Evolutionary conservation across 2,888 invertebrate genomes (phyloP), one percentile per base, ranked within the genome.

Genomic region (Xestobium rufovillosum): DNA sequence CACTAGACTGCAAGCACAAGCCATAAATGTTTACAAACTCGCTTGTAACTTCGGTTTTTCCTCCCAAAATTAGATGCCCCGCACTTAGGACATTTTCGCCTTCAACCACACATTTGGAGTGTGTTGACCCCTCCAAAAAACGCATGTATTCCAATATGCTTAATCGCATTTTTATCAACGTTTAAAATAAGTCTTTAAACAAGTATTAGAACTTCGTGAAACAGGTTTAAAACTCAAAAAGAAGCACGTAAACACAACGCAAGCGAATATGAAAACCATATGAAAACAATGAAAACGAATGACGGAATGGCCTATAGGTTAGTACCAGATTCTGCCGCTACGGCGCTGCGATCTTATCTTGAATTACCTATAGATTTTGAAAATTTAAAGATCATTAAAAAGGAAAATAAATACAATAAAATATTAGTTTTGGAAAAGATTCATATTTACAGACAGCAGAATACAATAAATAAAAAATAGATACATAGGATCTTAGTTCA

Each of bases 1-100:
- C 29, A 36, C 36, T 36, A n/a, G 36, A 29, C 31, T 36, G 30
- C 23, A 36, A 31, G 30, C 36, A 36, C 19, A 36, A 14, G 3
- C 29, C 36, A 36, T 36, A 36, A 13, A 36, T 13, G 14, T 29
- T 36, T 12, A 31, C n/a, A 31, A 4, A 15, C 12, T 31, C 14
- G 29, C 23, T 17, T 12, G 4, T 25, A 14, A n/a, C 27, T 10
- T 36, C 4, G 3, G 36, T 36, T 14, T 14, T 14, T 19, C 36
- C 36, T 17, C 25, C 28, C n/a, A 36, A 15, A 23, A 36, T 31
- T 10, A 36, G 12, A 26, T 36, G 36, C 14, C 31, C 36, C 15
- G 30, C 30, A 36, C 31, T 17, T 13, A 36, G 11, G 14, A 36
- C 30, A 14, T 36, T 8, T 36, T 36, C 31, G 11, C 36, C 31